Evolutionary conservation across 2,113 vertebrate genomes (phyloP).

Genomic region (Etheostoma spectabile): DNA sequence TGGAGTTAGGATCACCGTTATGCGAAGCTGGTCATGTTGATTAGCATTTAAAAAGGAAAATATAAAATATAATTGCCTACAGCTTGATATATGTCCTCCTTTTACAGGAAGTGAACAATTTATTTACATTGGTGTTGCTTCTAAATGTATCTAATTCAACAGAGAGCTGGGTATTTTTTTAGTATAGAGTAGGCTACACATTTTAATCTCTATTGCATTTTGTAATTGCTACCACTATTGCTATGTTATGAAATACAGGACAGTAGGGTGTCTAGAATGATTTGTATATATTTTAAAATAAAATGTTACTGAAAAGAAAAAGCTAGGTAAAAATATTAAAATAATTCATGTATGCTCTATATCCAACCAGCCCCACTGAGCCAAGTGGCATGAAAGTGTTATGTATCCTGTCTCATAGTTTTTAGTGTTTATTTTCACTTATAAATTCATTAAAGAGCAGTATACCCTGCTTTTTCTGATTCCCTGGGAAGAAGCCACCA

Average conservation of each 20-base stretch:
- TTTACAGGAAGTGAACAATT: background rate
- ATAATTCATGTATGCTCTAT: background rate
- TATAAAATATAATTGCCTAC: background rate
- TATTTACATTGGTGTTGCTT: background rate
- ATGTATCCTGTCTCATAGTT: constrained; percentile 8
- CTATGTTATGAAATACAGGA: background rate
- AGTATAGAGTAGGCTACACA: background rate
- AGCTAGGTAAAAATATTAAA: background rate
- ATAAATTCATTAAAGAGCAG: constrained; percentile 33
- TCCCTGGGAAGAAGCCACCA: constrained; percentile 19
- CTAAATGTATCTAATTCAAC: background rate
- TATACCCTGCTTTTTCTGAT: background rate
- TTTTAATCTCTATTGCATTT: background rate
- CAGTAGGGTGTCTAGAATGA: background rate
- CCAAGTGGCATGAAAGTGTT: constrained; percentile 7
- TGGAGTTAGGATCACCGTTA: constrained; percentile 35
- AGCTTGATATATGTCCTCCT: background rate
- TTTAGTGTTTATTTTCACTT: constrained; percentile 35
- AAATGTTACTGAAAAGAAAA: background rate
- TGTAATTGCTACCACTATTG: background rate
- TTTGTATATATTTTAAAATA: background rate
- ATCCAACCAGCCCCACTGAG: constrained; percentile 6
- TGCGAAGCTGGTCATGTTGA: constrained; percentile 20
- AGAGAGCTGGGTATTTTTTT: background rate
- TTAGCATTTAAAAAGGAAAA: constrained; percentile 38